Conservation (phyloP, 2,888 invertebrate genomes). For the Drosophila setosimentum region DNA sequence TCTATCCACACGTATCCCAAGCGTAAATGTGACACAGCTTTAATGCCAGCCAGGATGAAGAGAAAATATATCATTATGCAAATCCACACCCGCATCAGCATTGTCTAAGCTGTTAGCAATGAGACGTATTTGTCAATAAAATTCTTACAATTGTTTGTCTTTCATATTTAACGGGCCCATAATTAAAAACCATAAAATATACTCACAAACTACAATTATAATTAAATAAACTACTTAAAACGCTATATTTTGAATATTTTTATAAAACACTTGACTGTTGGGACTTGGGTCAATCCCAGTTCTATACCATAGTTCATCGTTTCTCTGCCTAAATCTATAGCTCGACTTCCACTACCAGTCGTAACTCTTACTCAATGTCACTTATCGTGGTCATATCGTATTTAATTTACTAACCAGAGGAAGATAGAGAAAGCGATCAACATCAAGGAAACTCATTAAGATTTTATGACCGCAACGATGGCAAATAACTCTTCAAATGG, state of each 20-base stretch:
- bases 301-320: not conserved
- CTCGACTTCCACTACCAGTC: not conserved
- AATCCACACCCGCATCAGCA: constrained; percentile 33
- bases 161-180: not conserved
- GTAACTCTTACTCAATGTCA: not conserved
- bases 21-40: constrained; percentile 62
- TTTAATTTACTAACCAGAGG: not conserved
- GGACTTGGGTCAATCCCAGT: not conserved
- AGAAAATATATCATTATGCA: constrained; percentile 1
- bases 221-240: not conserved
- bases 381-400: not conserved
- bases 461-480: not conserved
- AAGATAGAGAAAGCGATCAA: not conserved
- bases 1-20: constrained; percentile 42
- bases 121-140: constrained; percentile 9
- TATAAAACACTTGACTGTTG: not conserved
- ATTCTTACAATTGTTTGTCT: not conserved
- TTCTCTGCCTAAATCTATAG: not conserved
- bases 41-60: constrained; percentile 45
- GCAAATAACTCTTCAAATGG: not conserved
- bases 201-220: no score
- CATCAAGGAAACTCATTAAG: not conserved
- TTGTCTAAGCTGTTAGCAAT: constrained; percentile 23
- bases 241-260: not conserved
- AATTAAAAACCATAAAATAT: not conserved